A percentile compares a stretch with the other conserved stretches of the same genome.
These are phyloP conservation scores for Sicus ferrugineus DNA, from an alignment of 2,888 invertebrate species.

Conservation along the genomic window DNA sequence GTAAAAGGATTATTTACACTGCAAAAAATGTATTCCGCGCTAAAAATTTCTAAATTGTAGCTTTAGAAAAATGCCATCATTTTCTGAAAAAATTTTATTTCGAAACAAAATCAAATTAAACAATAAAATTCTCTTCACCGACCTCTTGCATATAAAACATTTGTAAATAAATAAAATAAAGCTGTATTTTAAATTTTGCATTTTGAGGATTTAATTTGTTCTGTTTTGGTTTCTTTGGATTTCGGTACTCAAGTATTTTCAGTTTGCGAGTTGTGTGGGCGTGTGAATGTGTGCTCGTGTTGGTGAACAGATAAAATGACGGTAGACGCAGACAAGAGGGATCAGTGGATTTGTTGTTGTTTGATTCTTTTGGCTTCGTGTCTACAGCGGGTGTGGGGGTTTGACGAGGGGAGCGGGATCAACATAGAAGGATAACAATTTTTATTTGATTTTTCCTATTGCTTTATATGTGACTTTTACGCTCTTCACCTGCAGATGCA, in stretches of 20 bases:
- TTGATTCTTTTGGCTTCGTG: slow-evolving; percentile 31
- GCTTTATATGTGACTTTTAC: slow-evolving; percentile 28
- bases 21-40: no score
- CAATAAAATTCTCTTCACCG: no score
- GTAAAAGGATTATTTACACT: no score
- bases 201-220: slow-evolving; percentile 1
- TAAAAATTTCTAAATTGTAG: no score
- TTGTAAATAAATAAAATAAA: no score
- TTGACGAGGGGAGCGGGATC: slow-evolving; percentile 53
- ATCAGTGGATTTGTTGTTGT: slow-evolving; percentile 65
- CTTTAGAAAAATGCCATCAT: no score
- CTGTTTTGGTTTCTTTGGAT: neutral
- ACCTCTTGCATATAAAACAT: no score
- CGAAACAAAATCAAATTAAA: no score
- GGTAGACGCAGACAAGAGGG: slow-evolving; percentile 82
- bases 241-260: neutral
- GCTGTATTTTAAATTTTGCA: no score
- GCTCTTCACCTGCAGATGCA: no score
- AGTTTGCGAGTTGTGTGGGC: neutral
- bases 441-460: slow-evolving; percentile 38
- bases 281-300: slow-evolving; percentile 45
- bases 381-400: slow-evolving; percentile 51
- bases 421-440: slow-evolving; percentile 58
- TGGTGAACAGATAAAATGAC: slow-evolving; percentile 69
- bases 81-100: no score